Base-by-base conservation (phyloP, 1,140 invertebrate genomes). In the Brachionus sp. region DNA sequence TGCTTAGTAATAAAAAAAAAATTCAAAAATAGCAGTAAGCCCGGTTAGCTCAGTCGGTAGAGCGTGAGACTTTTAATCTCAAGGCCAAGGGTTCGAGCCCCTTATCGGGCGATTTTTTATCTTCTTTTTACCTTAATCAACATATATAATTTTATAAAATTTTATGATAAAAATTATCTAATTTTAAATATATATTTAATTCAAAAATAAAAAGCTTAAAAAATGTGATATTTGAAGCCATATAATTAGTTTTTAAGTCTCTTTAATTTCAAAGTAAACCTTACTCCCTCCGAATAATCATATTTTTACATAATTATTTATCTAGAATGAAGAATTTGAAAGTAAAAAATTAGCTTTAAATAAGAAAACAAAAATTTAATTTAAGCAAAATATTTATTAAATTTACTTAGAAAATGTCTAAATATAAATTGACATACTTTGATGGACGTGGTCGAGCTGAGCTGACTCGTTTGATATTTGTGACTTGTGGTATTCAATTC, bases 401-500 rank as follows among this genome's bases (percentile, higher is more conserved):
- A 29, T 29, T 29, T 29, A 29, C 3, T 29, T 29, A 1, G 1
- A 42, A 33, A 5, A 77, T 77, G 44, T 10, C 77, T 7, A 25
- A 9, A 10, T 85, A 84, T 50, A 73, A 44, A 25, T 44, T 85
- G 13, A 78, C 50, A 19, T 85, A 85, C 70, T 85, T 85, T 75
- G 64, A 85, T 84, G 77, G 57, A 50, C 82, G 83, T 39, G 84
- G 84, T 33, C 64, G 84, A 12, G 84, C 84, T 9, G 84, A 85
- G 53, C 7, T 84, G 16, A 66, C 68, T 1, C 66, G 84, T 2
- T 10, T 85, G 35, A 68, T 85, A 3, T 85, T 85, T 53, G 83
- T 42, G 23, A 53, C 37, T 39, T 82, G 70, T 33, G 33, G 35
- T 29, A n/a, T 68, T 25, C 35, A 84, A 10, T 85, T 73, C n/a